These are phyloP conservation scores for Cheilosia pagana DNA, from an alignment of 2,888 invertebrate genomes.

Conservation along the genomic window DNA sequence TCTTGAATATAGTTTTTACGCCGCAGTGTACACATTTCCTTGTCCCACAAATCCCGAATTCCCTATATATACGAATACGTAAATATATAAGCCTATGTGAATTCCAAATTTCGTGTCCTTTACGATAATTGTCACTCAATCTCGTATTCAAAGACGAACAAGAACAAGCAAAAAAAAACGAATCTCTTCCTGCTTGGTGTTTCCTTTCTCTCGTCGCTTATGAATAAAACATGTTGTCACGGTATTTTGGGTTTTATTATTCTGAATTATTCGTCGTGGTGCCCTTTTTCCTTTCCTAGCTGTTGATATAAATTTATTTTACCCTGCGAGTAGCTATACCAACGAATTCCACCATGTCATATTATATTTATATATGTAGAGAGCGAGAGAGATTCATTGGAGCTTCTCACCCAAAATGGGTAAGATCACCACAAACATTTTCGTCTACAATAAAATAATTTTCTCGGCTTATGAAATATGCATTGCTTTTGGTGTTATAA, in stretches of 20 bases:
- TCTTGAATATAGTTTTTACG: neutral
- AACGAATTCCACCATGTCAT: conserved; percentile 30
- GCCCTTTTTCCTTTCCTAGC: conserved; percentile 13
- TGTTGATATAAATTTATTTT: conserved; percentile 60
- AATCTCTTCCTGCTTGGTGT: conserved; percentile 42
- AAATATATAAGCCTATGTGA: neutral
- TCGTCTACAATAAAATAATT: conserved; percentile 61
- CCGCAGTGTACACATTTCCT: conserved; percentile 18
- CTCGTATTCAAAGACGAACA: conserved; percentile 24
- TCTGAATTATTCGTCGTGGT: conserved; percentile 56
- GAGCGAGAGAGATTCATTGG: conserved; percentile 4
- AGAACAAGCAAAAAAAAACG: conserved; percentile 42
- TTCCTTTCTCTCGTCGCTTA: conserved; percentile 48
- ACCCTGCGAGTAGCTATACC: neutral
- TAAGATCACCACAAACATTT: conserved; percentile 56
- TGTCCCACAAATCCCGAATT: conserved; percentile 37
- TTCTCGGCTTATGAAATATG: conserved; percentile 64
- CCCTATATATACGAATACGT: conserved; percentile 6
- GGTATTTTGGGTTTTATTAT: conserved; percentile 69
- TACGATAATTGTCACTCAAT: conserved; percentile 72
- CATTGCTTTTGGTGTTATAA: conserved; percentile 49
- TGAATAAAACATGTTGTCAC: conserved; percentile 72
- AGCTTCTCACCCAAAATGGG: conserved; percentile 21
- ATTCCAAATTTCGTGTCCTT: conserved; percentile 47
- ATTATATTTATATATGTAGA: conserved; percentile 9